Conservation (phyloP, 2,888 invertebrate species). For the Dasysyrphus tricinctus region DNA sequence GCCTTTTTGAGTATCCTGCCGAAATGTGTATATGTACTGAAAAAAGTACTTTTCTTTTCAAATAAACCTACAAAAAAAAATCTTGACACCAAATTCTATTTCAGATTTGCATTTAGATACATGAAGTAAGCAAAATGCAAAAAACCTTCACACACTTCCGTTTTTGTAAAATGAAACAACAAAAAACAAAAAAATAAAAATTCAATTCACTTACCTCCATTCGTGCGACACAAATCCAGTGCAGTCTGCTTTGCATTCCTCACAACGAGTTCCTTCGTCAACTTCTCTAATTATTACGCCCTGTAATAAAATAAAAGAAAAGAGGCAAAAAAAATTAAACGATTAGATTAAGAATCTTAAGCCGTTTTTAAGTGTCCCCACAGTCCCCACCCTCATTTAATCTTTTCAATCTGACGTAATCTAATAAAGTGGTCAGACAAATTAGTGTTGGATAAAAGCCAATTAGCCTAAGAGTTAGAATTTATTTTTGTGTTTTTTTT, state of each 20-base stretch:
- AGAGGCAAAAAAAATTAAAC: constrained; percentile 27
- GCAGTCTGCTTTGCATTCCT: constrained; percentile 92
- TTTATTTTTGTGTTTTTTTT: background rate
- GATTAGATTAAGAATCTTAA: constrained; percentile 35
- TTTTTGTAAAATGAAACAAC: background rate
- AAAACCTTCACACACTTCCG: background rate
- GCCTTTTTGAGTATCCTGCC: constrained; percentile 34
- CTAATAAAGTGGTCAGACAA: constrained; percentile 34
- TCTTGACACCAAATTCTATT: constrained; percentile 9
- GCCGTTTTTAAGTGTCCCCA: constrained; percentile 33
- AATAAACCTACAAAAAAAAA: background rate
- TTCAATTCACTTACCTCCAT: constrained; percentile 91
- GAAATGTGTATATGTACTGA: constrained; percentile 10
- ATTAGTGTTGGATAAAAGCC: constrained; percentile 44
- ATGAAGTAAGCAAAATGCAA: background rate
- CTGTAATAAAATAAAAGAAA: constrained; percentile 85
- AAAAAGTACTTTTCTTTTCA: constrained; percentile 8
- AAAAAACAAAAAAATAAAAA: background rate
- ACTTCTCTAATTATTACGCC: constrained; percentile 94
- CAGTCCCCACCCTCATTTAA: constrained; percentile 15
- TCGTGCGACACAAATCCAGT: constrained; percentile 92
- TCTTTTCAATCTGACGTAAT: constrained; percentile 40
- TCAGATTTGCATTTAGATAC: background rate
- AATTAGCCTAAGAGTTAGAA: constrained; percentile 36
- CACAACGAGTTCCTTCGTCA: constrained; percentile 91